Base-by-base conservation (phyloP, 2,888 invertebrate genomes). In the Nomada hirtipes region DNA sequence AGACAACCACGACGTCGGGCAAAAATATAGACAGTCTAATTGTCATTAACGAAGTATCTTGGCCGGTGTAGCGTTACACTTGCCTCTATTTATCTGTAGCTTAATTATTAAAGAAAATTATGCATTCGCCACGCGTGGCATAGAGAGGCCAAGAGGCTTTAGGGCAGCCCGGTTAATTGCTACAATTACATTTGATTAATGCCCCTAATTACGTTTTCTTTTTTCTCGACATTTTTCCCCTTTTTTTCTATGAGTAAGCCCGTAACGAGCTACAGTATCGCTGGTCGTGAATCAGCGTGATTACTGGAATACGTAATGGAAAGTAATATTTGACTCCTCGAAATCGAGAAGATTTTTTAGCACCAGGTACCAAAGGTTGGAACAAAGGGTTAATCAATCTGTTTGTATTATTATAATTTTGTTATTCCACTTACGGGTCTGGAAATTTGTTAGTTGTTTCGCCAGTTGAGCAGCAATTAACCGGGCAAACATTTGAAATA, bases 161-260 rank as follows among this genome's bases (percentile, higher is more conserved):
- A 63, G 63, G 59, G 42, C 59, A 44, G 29, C 65, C 29, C 70
- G 74, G 76, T 87, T 87, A 87, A 86, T 87, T 82, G 72, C 57
- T 53, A 67, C 68, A 84, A 84, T 86, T 88, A 88, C 63, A 61
- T 83, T 88, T 83, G 86, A 88, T 86, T 85, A 86, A 87, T 79
- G 72, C 59, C 61, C 20, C 72, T 81, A 85, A 85, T 88, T 87
- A 76, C 71, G 36, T 63, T 55, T 65, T 82, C 67, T 79, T 77
- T 70, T 44, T 53, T 63, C 23, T 47, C 36, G 9, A 13, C 20
- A 11, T 26, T 26, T 23, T 63, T 20, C 4, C 20, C 11, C n/a
- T 18, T 15, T 13, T 4, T 53, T 13, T 15, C 59, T 55, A 2
- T 4, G 15, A 47, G 13, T 47, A 1, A 23, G 29, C 15, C 15